A percentile compares a stretch with the other conserved stretches of the same genome.
Evolutionary conservation across 2,113 vertebrate species (phyloP).

Genomic region (Micronycteris hirsuta): DNA sequence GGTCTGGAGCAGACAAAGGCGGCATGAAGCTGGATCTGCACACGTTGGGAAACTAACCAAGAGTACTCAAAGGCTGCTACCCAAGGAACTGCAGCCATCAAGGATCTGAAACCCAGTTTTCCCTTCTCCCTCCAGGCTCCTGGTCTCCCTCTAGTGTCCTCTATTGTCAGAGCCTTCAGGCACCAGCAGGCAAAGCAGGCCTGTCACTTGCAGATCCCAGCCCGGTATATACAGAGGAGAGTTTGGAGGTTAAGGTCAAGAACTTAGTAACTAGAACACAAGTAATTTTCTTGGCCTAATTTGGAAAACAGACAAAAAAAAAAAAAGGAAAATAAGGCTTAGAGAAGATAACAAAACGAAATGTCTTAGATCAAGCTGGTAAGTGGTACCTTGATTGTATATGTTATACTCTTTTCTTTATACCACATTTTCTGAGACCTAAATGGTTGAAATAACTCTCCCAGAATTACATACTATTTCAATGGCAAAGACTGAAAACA

Average conservation of each 20-base stretch:
- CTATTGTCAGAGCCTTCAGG: not conserved
- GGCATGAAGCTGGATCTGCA: not conserved
- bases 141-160: not conserved
- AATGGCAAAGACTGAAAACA: not conserved
- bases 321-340: not conserved
- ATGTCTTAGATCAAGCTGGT: not conserved
- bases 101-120: not conserved
- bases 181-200: not conserved
- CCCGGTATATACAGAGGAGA: too few species aligned
- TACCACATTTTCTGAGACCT: not conserved
- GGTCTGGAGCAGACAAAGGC: not conserved
- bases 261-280: not conserved
- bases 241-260: not conserved
- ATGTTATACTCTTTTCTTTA: not conserved
- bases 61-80: not conserved
- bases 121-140: not conserved
- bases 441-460: not conserved
- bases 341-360: not conserved
- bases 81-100: not conserved
- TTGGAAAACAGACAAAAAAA: not conserved
- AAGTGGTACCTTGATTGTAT: not conserved
- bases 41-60: not conserved
- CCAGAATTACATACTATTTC: not conserved
- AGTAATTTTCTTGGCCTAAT: not conserved
- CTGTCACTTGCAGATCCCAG: too few species aligned